Conservation (phyloP, 2,888 invertebrate genomes). For the Eupithecia pulchellata region DNA sequence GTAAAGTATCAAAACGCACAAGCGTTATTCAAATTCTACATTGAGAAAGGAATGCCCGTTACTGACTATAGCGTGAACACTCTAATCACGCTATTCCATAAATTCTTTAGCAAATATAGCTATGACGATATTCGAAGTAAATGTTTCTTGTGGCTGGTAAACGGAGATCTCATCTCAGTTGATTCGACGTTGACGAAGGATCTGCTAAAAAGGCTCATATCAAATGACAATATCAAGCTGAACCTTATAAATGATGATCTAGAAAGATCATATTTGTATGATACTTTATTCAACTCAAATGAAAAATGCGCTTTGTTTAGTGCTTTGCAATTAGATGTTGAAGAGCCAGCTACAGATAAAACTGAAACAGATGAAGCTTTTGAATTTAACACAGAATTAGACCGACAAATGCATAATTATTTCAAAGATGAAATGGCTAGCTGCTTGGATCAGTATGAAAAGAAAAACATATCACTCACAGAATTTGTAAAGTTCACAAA, state of each 20-base stretch:
- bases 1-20: constrained; percentile 64
- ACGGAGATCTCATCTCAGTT: constrained; percentile 53
- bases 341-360: constrained; percentile 20
- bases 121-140: constrained; percentile 57
- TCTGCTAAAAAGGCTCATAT: constrained; percentile 63
- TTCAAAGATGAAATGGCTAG: constrained; percentile 51
- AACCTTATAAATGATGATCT: constrained; percentile 26
- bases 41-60: constrained; percentile 74
- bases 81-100: constrained; percentile 60
- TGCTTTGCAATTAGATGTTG: constrained; percentile 66
- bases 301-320: constrained; percentile 70
- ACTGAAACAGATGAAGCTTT: constrained; percentile 41
- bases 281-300: constrained; percentile 61
- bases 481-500: constrained; percentile 57
- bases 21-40: constrained; percentile 70
- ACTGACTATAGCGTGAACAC: constrained; percentile 65
- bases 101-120: constrained; percentile 71
- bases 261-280: constrained; percentile 50
- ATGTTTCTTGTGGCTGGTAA: constrained; percentile 67
- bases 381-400: constrained; percentile 55
- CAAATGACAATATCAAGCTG: constrained; percentile 64
- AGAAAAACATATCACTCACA: constrained; percentile 47
- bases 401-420: constrained; percentile 51
- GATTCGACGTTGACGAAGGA: constrained; percentile 51
- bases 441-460: constrained; percentile 44